A percentile compares a stretch with the other conserved stretches of the same genome.
Evolutionary conservation across 2,888 invertebrate genomes (phyloP).

Genomic region (Cybosia mesomella): DNA sequence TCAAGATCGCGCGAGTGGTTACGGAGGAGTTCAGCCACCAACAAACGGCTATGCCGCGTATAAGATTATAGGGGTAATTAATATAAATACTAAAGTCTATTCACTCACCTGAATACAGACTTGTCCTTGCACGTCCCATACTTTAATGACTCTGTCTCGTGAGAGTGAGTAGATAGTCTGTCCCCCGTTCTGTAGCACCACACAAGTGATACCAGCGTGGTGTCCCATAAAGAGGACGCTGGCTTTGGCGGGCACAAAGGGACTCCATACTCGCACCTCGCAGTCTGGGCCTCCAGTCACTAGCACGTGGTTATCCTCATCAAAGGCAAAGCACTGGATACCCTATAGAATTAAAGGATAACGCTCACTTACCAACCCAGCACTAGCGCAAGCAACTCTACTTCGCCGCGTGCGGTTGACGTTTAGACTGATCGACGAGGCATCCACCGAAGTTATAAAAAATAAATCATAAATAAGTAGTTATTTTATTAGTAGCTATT

Average conservation of each 20-base stretch:
- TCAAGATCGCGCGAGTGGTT: too few species aligned
- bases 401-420: not conserved
- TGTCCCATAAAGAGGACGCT: slow-evolving; percentile 89
- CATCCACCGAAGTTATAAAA: not conserved
- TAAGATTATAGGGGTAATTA: too few species aligned
- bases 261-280: slow-evolving; percentile 92
- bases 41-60: too few species aligned
- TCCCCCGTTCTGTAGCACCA: slow-evolving; percentile 89
- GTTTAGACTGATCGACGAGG: not conserved
- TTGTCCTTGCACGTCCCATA: slow-evolving; percentile 91
- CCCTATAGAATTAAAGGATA: slow-evolving; percentile 72
- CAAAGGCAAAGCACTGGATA: slow-evolving; percentile 88
- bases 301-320: slow-evolving; percentile 86
- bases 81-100: not conserved
- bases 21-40: too few species aligned
- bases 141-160: slow-evolving; percentile 90
- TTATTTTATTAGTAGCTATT: too few species aligned
- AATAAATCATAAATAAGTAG: not conserved
- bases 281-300: slow-evolving; percentile 93
- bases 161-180: slow-evolving; percentile 91
- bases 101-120: slow-evolving; percentile 87
- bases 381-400: not conserved
- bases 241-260: slow-evolving; percentile 90
- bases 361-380: not conserved
- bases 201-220: slow-evolving; percentile 88